A percentile compares a stretch with the other conserved stretches of the same genome.
phyloP scores from a whole-genome alignment of 2,888 invertebrate genomes.

The Apeira syringaria region DNA sequence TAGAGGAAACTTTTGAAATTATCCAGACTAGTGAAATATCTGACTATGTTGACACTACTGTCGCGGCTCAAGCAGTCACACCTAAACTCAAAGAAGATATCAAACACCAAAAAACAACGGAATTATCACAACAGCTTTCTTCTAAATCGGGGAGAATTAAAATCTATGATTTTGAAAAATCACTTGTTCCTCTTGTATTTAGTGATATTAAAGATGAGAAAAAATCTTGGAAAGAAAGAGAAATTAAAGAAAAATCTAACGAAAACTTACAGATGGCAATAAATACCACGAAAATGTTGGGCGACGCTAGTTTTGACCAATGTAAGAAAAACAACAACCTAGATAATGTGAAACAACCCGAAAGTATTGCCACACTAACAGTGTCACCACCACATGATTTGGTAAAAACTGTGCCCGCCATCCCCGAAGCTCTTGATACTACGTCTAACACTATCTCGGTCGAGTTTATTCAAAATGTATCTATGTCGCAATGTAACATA shows the following conservation, averaged over 20 bases:
- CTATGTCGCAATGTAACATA: too few species aligned
- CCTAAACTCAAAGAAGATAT: not conserved
- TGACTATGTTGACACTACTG: conserved; percentile 14
- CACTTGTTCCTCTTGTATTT: conserved; percentile 58
- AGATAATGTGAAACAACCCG: too few species aligned
- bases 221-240: conserved; percentile 36
- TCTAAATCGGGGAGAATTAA: conserved; percentile 26
- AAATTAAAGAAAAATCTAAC: conserved; percentile 12
- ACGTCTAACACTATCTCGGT: conserved; percentile 57
- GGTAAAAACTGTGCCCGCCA: not conserved
- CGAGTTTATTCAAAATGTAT: conserved; percentile 39
- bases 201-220: conserved; percentile 46
- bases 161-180: conserved; percentile 47
- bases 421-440: conserved; percentile 5
- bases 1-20: conserved; percentile 28
- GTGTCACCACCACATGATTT: not conserved
- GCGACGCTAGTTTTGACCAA: too few species aligned
- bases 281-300: conserved; percentile 13
- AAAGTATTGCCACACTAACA: too few species aligned
- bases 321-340: too few species aligned
- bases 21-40: conserved; percentile 24
- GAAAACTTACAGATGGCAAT: conserved; percentile 7
- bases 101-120: conserved; percentile 1
- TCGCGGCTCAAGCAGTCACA: conserved; percentile 2
- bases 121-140: conserved; percentile 1